Evolutionary conservation across 2,888 invertebrate species (phyloP), one percentile per base, ranked within the genome.

Genomic region (Doris montereyensis): DNA sequence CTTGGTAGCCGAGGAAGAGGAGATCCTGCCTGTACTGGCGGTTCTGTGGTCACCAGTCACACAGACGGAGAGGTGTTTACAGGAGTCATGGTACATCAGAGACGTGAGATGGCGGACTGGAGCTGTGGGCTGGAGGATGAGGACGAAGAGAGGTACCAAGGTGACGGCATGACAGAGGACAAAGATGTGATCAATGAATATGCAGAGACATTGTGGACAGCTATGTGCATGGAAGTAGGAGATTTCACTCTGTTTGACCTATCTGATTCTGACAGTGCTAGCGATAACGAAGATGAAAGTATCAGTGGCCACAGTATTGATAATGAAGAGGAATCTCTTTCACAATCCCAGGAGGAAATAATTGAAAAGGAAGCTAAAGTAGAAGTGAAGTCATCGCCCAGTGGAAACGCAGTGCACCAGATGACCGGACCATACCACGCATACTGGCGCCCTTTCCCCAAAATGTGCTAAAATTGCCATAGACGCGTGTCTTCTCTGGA

Each of bases 11-110:
- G 75, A 79, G 10, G 52, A 32, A 21, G 75, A 58, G 8, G 52
- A 13, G 75, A 73, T 52, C 73, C 73, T 26, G 72, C 68, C 5
- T 79, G 62, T 28, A 79, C 70, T n/a, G 79, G 79, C 10, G 67
- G 74, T 24, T 52, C 67, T 24, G 41, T 79, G 21, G 70, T 60
- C 52, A 76, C 75, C 52, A 57, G 65, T 24, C 13, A 1, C 21
- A 26, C 26, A 35, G 70, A 28, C 13, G 32, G 32, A 17, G 62
- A 76, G 17, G 35, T 75, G 4, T 79, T 79, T 28, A 70, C 70
- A n/a, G 75, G 79, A n/a, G 79, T 79, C 35, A 24, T 79, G 21
- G 41, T 79, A 4, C 32, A 35, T 10, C 57, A 70, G 2, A 68
- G 58, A 34, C 57, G n/a, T 1, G 60, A 26, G 26, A 41, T 13